Base-by-base conservation (phyloP, 2,888 invertebrate genomes). In the Mythimna albipuncta region DNA sequence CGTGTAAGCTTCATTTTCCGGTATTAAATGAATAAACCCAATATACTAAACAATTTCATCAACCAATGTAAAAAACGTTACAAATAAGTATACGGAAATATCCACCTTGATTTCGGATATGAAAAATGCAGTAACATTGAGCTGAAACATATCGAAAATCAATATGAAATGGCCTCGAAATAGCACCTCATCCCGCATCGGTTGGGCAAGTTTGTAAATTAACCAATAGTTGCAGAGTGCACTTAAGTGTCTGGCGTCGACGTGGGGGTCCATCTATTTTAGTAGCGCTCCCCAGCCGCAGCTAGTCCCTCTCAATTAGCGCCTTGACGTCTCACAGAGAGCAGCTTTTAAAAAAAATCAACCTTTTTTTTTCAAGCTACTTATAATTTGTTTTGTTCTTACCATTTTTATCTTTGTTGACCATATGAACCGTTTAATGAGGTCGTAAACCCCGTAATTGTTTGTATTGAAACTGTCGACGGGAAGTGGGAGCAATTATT, bases 181-280 rank as follows among this genome's bases (percentile, higher is more conserved):
- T 77, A 79, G 72, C 69, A 71, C 71, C 58, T 79, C 68, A 76
- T 72, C 72, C 62, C 76, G 64, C 72, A 68, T 73, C 75, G 58
- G 65, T 79, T 61, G 62, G 71, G 57, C 26, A 73, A 72, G 79
- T 81, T 79, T 79, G 59, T 81, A 77, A 81, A 81, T 77, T 64
- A 81, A 73, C 69, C 69, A 73, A 85, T 79, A 79, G 81, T 72
- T 76, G 81, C 84, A 73, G 70, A 76, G 74, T 84, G 80, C 77
- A 79, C 77, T 86, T 77, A 75, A 47, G 69, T 63, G 63, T 72
- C 61, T 67, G 72, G 63, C 69, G 57, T 50, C 84, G 64, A 50
- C 84, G 87, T 70, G 89, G 89, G 89, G 89, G 88, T 85, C 81
- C 76, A 44, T 85, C 88, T 90, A 90, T 90, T 89, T 89, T 83